These are phyloP conservation scores for Papilio aristodemus DNA, from an alignment of 1,140 invertebrate species.

Conservation along the genomic window DNA sequence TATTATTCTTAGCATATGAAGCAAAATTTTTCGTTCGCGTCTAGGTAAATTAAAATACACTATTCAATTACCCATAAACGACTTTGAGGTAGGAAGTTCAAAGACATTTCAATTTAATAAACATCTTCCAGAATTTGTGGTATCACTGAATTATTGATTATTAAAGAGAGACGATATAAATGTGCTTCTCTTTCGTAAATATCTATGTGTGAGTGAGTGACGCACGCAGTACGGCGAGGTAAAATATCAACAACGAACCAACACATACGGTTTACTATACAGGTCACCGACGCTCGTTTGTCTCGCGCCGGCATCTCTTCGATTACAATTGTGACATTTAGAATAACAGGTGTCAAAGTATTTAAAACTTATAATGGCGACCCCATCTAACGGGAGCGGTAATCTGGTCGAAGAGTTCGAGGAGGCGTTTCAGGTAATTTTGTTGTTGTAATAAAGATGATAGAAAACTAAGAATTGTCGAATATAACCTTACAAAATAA, in stretches of 20 bases:
- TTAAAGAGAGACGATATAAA: slow-evolving; percentile 16
- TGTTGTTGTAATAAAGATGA: slow-evolving; percentile 43
- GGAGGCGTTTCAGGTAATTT: slow-evolving; percentile 87
- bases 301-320: slow-evolving; percentile 3
- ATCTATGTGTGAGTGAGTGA: slow-evolving; percentile 38
- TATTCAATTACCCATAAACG: no score
- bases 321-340: slow-evolving; percentile 21
- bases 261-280: neutral
- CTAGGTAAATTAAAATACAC: no score
- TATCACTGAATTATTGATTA: slow-evolving; percentile 42
- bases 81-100: no score
- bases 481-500: slow-evolving; percentile 51
- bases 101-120: neutral
- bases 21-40: no score
- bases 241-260: slow-evolving; percentile 8
- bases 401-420: slow-evolving; percentile 92
- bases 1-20: no score
- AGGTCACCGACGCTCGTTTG: neutral
- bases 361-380: slow-evolving; percentile 80
- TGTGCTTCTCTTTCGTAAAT: slow-evolving; percentile 31
- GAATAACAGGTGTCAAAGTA: slow-evolving; percentile 34
- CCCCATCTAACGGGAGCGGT: slow-evolving; percentile 88
- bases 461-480: slow-evolving; percentile 38
- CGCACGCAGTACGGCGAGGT: neutral
- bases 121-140: slow-evolving; percentile 11